Percentiles rank a stretch among this genome's conserved stretches.
Evolutionary conservation across 2,888 invertebrate genomes (phyloP).

Genomic region (Caenorhabditis becei): DNA sequence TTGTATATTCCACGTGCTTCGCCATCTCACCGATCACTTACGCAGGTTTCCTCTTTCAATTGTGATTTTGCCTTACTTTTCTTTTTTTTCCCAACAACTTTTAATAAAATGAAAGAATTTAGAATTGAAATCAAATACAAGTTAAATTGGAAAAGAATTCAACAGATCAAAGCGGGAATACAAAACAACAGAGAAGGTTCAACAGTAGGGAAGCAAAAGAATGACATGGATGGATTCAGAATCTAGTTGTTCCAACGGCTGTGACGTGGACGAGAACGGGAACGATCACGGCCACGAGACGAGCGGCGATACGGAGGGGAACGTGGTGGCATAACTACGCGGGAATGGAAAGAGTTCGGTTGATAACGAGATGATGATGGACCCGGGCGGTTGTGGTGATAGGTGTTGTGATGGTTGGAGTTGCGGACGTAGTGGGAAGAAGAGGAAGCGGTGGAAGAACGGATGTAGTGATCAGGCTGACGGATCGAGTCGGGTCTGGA

Average conservation of each 20-base stretch:
- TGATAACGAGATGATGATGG: too few species aligned
- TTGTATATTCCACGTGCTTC: conserved; percentile 17
- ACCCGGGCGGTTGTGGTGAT: too few species aligned
- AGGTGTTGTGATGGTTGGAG: too few species aligned
- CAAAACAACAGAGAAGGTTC: neutral
- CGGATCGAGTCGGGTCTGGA: too few species aligned
- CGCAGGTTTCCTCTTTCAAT: conserved; percentile 18
- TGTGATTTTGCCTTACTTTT: conserved; percentile 31
- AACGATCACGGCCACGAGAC: neutral
- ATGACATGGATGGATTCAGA: too few species aligned
- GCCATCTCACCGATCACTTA: conserved; percentile 6
- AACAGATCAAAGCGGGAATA: neutral
- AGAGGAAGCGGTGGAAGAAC: too few species aligned
- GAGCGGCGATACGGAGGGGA: neutral
- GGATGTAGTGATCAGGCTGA: too few species aligned
- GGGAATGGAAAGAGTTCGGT: too few species aligned
- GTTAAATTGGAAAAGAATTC: neutral
- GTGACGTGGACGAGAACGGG: neutral
- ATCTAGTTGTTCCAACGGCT: too few species aligned
- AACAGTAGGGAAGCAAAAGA: neutral
- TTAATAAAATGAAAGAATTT: neutral
- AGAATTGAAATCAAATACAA: neutral
- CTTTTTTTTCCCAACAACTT: neutral
- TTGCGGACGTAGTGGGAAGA: too few species aligned
- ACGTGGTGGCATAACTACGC: too few species aligned